Percentiles rank a stretch among this genome's conserved stretches.
phyloP scores from a whole-genome alignment of 2,113 vertebrate genomes.

The Ciconia maguari region DNA sequence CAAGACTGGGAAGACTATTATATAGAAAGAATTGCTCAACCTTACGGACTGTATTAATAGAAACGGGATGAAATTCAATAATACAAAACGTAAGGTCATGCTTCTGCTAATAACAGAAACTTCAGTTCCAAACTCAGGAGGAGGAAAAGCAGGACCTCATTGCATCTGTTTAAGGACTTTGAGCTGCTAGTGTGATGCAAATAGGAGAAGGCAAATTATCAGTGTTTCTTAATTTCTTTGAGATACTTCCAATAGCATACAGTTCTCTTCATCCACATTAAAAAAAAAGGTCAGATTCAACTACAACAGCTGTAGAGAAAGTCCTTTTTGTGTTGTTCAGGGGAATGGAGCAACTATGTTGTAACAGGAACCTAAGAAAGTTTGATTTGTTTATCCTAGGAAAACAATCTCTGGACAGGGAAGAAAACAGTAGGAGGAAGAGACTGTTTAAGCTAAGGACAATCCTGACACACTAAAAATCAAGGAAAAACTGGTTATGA shows the following conservation, averaged over 20 bases:
- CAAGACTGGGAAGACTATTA: neutral
- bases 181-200: neutral
- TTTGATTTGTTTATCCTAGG: neutral
- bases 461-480: neutral
- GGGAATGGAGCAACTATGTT: neutral
- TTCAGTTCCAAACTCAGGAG: neutral
- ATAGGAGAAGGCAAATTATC: neutral
- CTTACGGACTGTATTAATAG: neutral
- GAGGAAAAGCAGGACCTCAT: neutral
- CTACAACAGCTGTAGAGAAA: neutral
- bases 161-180: neutral
- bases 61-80: neutral
- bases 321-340: neutral
- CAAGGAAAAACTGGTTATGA: neutral
- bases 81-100: neutral
- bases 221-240: neutral
- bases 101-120: neutral
- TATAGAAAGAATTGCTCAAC: neutral
- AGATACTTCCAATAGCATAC: neutral
- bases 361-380: neutral
- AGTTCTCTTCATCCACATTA: neutral
- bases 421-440: slow-evolving; percentile 14
- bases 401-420: neutral
- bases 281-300: neutral
- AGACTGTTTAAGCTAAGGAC: neutral